Evolutionary conservation across 1,140 invertebrate genomes (phyloP).

Genomic region (Harlomillsia oculata): DNA sequence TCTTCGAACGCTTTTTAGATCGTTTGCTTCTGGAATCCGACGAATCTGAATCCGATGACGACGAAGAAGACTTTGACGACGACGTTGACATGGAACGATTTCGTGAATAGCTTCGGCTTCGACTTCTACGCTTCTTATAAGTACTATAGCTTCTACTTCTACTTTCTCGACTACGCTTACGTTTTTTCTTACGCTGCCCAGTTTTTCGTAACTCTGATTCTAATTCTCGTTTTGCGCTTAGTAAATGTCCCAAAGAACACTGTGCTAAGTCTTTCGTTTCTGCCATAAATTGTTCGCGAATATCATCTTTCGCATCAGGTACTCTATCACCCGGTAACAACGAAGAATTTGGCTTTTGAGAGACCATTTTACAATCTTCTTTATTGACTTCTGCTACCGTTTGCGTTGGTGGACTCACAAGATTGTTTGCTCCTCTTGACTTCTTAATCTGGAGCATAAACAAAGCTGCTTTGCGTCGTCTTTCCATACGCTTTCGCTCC

Average conservation of each 20-base stretch:
- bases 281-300: too few relatives aligned
- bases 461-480: conserved; percentile 27
- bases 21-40: conserved; percentile 17
- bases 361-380: background rate
- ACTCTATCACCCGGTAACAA: background rate
- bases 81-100: conserved; percentile 1
- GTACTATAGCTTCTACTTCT: background rate
- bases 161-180: background rate
- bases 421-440: background rate
- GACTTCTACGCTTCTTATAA: background rate
- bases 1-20: conserved; percentile 11
- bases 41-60: conserved; percentile 2
- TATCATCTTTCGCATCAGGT: too few relatives aligned
- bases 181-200: background rate
- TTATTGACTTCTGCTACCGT: background rate
- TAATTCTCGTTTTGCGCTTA: background rate
- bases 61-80: background rate
- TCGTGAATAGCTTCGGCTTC: too few relatives aligned
- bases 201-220: background rate
- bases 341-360: background rate
- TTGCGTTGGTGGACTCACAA: background rate
- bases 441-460: conserved; percentile 20
- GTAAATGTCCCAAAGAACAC: background rate
- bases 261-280: background rate
- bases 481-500: conserved; percentile 17